Evolutionary conservation across 2,888 invertebrate genomes (phyloP).

Genomic region (Amphipyra berbera): DNA sequence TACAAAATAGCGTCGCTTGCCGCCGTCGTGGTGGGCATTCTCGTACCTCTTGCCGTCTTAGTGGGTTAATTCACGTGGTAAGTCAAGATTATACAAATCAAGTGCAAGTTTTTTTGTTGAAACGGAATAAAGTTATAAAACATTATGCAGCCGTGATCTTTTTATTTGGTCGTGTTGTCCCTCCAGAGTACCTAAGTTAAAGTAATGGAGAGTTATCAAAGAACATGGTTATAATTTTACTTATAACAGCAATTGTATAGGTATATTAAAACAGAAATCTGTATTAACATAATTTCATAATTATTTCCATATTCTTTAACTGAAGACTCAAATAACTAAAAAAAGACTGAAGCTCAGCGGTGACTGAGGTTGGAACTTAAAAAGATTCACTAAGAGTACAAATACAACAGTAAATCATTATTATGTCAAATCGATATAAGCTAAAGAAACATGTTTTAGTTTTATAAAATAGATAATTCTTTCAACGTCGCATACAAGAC

Average conservation of each 20-base stretch:
- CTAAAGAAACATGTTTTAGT: conserved; percentile 28
- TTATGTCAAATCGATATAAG: conserved; percentile 19
- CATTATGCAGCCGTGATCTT: conserved; percentile 8
- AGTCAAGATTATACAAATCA: conserved; percentile 28
- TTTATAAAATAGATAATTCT: conserved; percentile 52
- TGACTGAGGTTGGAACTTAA: conserved; percentile 1
- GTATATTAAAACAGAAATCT: no score
- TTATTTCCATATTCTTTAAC: conserved; percentile 5
- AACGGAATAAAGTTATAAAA: conserved; percentile 41
- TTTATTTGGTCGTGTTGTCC: conserved; percentile 1
- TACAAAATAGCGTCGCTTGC: conserved; percentile 82
- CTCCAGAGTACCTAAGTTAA: conserved; percentile 2
- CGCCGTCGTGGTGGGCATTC: conserved; percentile 75
- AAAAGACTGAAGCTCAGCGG: not conserved
- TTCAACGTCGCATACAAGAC: conserved; percentile 47
- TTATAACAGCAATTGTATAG: no score
- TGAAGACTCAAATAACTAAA: no score
- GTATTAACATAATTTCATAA: no score
- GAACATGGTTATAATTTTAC: conserved; percentile 1
- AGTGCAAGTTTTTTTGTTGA: conserved; percentile 51
- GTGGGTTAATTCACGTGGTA: conserved; percentile 68
- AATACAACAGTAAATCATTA: conserved; percentile 22
- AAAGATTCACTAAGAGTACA: conserved; percentile 1
- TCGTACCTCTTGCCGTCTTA: conserved; percentile 79
- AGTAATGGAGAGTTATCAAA: conserved; percentile 9